Conservation (phyloP, 2,888 invertebrate species). For the Drosophila kanekoi region DNA sequence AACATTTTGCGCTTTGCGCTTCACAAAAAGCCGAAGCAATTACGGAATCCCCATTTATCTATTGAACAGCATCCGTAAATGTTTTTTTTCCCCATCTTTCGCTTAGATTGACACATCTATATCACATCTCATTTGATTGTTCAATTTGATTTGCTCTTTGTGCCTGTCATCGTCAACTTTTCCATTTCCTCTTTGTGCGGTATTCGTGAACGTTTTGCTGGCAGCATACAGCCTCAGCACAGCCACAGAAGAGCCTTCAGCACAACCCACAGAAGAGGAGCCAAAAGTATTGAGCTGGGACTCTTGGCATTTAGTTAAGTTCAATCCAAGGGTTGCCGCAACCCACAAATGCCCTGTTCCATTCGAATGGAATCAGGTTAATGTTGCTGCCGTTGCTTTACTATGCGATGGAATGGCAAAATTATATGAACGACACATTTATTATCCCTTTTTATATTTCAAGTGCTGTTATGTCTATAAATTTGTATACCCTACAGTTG, state of each 20-base stretch:
- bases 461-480: constrained; percentile 48
- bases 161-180: no score
- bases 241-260: no score
- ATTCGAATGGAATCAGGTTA: constrained; percentile 26
- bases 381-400: constrained; percentile 20
- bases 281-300: constrained; percentile 14
- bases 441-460: constrained; percentile 36
- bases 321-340: constrained; percentile 18
- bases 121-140: no score
- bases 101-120: no score
- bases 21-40: neutral
- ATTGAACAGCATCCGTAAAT: no score
- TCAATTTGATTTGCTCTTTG: no score
- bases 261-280: neutral
- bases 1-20: constrained; percentile 10
- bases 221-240: no score
- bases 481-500: constrained; percentile 2
- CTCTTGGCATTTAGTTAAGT: constrained; percentile 24
- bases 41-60: no score
- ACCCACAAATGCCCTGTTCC: constrained; percentile 17
- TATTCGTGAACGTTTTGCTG: no score
- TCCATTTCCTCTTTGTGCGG: no score
- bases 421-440: neutral
- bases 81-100: no score
- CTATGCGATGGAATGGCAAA: neutral